Base-by-base conservation (phyloP, 2,888 invertebrate genomes). In the Nipponacmea schrenckii region DNA sequence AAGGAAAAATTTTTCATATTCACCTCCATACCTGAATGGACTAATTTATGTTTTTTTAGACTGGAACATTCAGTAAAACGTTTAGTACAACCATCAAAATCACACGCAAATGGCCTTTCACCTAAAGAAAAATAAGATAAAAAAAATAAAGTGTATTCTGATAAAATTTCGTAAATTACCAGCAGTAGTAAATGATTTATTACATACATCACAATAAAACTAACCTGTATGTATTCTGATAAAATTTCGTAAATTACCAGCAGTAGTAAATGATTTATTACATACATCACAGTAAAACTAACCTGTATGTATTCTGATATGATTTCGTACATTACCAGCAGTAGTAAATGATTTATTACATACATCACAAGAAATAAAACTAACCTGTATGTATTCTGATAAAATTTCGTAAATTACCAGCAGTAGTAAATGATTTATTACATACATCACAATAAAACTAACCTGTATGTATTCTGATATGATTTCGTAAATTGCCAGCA, bases 31-130 rank as follows among this genome's bases (percentile, higher is more conserved):
- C 86, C 86, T 77, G 84, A 80, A 75, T 86, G 86, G n/a, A 79
- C 81, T 7, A 83, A 69, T 64, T 74, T 80, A 69, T 86, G 86
- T 77, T 86, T 86, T 62, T 80, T 79, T 8, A 86, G 78, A 72
- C 83, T 84, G 62, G 86, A 86, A 66, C 78, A 77, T 69, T 86
- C 86, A 7, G 85, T 83, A 81, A 86, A 86, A 10, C 79, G 74
- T 73, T 78, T 79, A 5, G 68, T 74, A 79, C 86, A 86, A 20
- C 77, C 79, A 12, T 72, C 74, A 48, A 74, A 50, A 67, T 78
- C 76, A 78, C 85, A 85, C 7, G 64, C 74, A 81, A 73, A 86
- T 20, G 85, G 86, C 63, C 79, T 78, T 72, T 86, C 85, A 62
- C 85, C 86, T 86, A 69, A 5, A 81, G 71, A 26, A 46, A 15